Evolutionary conservation across 2,797 vertebrate species (phyloP), one percentile per base, ranked within the genome.

Genomic region (Enteromius anoplus): DNA sequence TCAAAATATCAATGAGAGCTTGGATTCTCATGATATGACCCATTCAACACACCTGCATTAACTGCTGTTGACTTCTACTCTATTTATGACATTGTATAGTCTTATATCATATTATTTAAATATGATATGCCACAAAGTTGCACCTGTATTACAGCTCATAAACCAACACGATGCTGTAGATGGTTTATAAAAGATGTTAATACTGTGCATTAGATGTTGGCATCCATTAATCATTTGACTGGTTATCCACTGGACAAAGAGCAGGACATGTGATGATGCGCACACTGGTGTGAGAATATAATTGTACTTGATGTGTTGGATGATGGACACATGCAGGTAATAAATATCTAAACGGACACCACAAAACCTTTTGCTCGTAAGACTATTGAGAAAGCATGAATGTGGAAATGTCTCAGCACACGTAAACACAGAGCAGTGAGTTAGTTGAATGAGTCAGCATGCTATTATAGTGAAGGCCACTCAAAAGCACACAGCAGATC

Each of bases 401-500:
- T 21, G 26, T 70, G 65, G 29, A 60, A 83, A 58, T 81, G 26
- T 21, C 32, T 69, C 19, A 19, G 51, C 64, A 51, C 53, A 70
- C 29, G 26, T 40, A 76, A 64, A 81, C 82, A 86, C 78, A 79
- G 34, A 42, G 66, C 17, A 80, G 42, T 79, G 68, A 47, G 78
- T 86, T 55, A 75, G 64, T 32, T 29, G 60, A 76, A 58, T 58
- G 53, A 66, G 78, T 81, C 58, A 85, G 66, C 75, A 71, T 84
- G 85, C 71, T 14, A 66, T 86, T 85, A 85, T 26, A 1, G 78
- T 51, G 51, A 80, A 51, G 68, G 75, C 62, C 84, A 85, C 64
- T 83, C 64, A 78, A 68, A 82, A 83, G 80, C 84, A 84, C 87
- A 84, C 81, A 70, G 75, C 75, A 71, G 76, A 37, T 92, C 94